Base-by-base conservation (phyloP, 92 coral and sea anemone genomes). In the Montipora capitata region DNA sequence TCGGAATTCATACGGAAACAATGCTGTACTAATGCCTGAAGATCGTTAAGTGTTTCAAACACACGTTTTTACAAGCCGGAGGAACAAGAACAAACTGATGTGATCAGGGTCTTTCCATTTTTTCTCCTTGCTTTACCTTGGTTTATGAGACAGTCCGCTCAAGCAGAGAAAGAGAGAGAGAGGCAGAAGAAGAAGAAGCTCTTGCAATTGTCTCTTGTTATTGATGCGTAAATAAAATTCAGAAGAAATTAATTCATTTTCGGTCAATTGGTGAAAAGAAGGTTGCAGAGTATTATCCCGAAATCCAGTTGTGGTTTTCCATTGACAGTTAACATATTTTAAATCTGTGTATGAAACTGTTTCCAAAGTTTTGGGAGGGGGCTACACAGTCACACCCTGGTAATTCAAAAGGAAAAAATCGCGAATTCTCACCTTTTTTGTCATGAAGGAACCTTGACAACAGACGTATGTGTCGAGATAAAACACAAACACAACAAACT, bases 381-480 rank as follows among this genome's bases (percentile, higher is more conserved):
- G 15, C 14, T 54, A 54, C 61, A 3, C 15, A 54, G 13, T 7
- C 3, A 54, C 61, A 54, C 61, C 3, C 17, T 44, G 5, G 14
- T 3, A 20, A 14, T 7, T 17, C 0, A 15, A 6, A 45, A 4
- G 11, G 13, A 13, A n/a, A 18, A 48, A 69, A 40, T 52, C 4
- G 68, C 51, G 68, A 52, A 7, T 13, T 16, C 68, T 81, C 48
- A 77, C 81, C 76, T 81, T 80, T 12, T 54, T 39, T 1, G 1
- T 18, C 52, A 54, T 3, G 3, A 10, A 10, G 43, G 15, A 0
- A 68, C 16, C 85, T 17, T 81, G 67, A 81, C 85, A 14, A 81
- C 85, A 41, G 77, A 81, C 66, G 40, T 49, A 81, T 81, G 77
- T 13, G 76, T 40, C 12, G 16, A 74, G 51, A 64, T 54, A 67